phyloP scores from a whole-genome alignment of 2,797 vertebrate species.

The Sebastes minor region DNA sequence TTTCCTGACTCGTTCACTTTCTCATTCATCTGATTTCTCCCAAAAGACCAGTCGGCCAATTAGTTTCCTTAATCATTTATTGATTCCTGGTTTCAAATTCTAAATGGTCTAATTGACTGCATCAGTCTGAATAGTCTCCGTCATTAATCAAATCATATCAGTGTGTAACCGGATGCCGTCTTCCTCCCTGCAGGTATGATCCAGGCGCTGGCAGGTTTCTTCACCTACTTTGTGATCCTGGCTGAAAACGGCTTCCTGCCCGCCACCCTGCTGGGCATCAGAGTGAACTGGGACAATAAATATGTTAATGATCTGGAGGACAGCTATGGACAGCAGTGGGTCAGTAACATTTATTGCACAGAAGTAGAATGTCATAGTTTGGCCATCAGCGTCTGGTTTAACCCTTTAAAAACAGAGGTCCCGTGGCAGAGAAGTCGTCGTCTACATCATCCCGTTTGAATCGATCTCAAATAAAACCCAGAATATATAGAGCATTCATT shows the following conservation, averaged over 20 bases:
- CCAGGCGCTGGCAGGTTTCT: conserved; percentile 95
- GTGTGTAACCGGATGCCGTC: background rate
- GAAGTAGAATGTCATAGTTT: background rate
- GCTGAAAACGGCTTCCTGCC: conserved; percentile 96
- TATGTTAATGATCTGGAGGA: conserved; percentile 92
- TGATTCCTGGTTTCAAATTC: conserved; percentile 19
- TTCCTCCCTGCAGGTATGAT: conserved; percentile 88
- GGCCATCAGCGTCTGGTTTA: accelerated
- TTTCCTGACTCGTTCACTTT: background rate
- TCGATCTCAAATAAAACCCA: too few relatives aligned
- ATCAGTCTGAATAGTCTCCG: background rate
- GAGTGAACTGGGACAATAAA: conserved; percentile 92
- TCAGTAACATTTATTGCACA: conserved; percentile 65
- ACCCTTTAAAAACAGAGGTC: background rate
- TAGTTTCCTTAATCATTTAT: conserved; percentile 22
- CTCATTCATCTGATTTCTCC: background rate
- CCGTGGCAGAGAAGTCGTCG: too few relatives aligned
- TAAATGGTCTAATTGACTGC: background rate
- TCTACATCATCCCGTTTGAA: too few relatives aligned
- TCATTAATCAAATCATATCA: background rate
- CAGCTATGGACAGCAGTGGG: conserved; percentile 98
- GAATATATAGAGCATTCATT: too few relatives aligned
- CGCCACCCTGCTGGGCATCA: conserved; percentile 85
- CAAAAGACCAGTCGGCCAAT: background rate
- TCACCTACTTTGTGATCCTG: conserved; percentile 96